Evolutionary conservation across 2,797 vertebrate species (phyloP).

Genomic region (Centropyge bicolor): DNA sequence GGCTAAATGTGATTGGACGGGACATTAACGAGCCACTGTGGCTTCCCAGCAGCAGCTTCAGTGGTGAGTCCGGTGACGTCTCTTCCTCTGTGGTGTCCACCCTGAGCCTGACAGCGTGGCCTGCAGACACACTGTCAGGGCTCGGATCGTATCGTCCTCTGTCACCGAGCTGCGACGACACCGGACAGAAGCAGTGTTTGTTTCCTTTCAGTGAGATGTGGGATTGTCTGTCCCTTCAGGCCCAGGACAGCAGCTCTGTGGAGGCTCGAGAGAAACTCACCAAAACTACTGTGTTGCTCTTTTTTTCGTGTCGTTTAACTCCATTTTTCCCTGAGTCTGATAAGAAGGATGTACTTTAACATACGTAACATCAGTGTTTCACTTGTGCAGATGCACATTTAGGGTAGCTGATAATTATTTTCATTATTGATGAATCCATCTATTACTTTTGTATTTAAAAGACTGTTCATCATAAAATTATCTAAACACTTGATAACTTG

Average conservation of each 20-base stretch:
- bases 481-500: no score
- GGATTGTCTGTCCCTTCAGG: neutral
- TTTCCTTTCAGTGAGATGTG: neutral
- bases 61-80: neutral
- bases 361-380: no score
- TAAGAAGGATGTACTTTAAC: neutral
- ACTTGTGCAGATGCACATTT: no score
- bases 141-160: neutral
- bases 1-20: conserved; percentile 3
- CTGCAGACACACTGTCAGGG: neutral
- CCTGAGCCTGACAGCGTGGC: neutral
- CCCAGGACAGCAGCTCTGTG: neutral
- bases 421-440: no score
- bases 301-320: no score
- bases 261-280: no score
- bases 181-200: neutral
- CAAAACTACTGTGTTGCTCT: no score
- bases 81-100: conserved; percentile 28
- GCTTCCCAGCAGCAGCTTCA: neutral
- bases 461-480: no score
- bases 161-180: neutral
- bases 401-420: no score
- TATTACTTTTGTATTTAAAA: no score
- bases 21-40: neutral
- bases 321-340: neutral